A percentile compares a stretch with the other conserved stretches of the same genome.
phyloP scores from a whole-genome alignment of 2,113 vertebrate species.

The Saccopteryx leptura region DNA sequence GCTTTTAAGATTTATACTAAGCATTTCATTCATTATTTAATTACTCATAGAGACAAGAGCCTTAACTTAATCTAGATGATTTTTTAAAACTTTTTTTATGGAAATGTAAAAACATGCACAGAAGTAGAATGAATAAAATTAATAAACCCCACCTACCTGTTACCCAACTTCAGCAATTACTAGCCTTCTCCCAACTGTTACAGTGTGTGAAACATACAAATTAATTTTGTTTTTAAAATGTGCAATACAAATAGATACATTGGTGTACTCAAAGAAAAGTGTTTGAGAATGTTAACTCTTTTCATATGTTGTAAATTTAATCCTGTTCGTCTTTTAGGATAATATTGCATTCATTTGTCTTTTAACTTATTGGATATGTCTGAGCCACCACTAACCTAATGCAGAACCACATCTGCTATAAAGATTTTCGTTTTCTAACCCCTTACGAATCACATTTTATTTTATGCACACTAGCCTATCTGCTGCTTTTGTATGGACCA shows the following conservation, averaged over 20 bases:
- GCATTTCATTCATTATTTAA: constrained; percentile 38
- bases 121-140: constrained; percentile 44
- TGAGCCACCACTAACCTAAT: constrained; percentile 24
- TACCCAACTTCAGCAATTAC: neutral
- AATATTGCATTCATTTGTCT: constrained; percentile 40
- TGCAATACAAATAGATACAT: neutral
- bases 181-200: neutral
- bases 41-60: constrained; percentile 25
- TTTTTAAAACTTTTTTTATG: constrained; percentile 15
- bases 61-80: constrained; percentile 44
- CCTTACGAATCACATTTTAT: neutral
- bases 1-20: constrained; percentile 40
- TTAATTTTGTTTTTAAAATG: constrained; percentile 62
- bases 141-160: neutral
- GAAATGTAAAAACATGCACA: constrained; percentile 49
- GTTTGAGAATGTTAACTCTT: constrained; percentile 8
- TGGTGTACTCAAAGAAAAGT: constrained; percentile 56
- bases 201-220: neutral
- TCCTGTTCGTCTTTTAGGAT: neutral
- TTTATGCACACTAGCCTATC: neutral
- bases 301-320: constrained; percentile 12
- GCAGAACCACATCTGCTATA: constrained; percentile 13
- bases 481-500: neutral
- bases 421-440: constrained; percentile 33
- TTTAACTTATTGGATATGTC: constrained; percentile 43